Conservation (phyloP, 2,797 vertebrate genomes). For the Protosalanx chinensis region DNA sequence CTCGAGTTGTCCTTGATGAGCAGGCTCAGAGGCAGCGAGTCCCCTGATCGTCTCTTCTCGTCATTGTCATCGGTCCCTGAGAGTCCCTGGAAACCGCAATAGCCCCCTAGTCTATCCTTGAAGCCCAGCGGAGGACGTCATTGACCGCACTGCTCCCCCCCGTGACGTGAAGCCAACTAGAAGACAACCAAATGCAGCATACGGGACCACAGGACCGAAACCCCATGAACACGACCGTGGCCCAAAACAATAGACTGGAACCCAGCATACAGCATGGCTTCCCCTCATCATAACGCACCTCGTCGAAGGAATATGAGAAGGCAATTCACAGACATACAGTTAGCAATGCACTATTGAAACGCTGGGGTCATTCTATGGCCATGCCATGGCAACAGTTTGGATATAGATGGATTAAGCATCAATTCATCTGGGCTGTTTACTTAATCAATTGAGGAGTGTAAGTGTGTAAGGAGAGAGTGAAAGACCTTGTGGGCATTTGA, state of each 20-base stretch:
- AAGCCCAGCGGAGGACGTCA: background rate
- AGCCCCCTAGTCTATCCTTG: background rate
- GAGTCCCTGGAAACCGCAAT: background rate
- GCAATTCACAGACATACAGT: too few species aligned
- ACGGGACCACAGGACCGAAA: background rate
- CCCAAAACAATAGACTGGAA: too few species aligned
- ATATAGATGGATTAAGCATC: constrained; percentile 46
- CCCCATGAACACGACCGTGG: too few species aligned
- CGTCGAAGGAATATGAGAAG: too few species aligned
- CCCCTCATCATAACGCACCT: too few species aligned
- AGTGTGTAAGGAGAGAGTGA: constrained; percentile 53
- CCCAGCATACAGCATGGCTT: too few species aligned
- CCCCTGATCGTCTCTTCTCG: too few species aligned
- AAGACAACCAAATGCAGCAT: background rate
- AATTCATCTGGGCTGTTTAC: constrained; percentile 55
- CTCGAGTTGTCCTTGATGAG: constrained; percentile 12
- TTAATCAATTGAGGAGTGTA: constrained; percentile 59
- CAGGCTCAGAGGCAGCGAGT: constrained; percentile 15
- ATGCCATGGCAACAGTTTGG: constrained; percentile 52
- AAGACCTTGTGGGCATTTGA: constrained; percentile 48
- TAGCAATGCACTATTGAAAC: background rate
- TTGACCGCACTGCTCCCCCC: background rate
- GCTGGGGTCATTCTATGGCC: constrained; percentile 36
- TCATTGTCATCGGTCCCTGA: background rate
- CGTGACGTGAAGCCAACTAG: background rate